A percentile compares a stretch with the other conserved stretches of the same genome.
These are phyloP conservation scores for Epinotia demarniana DNA, from an alignment of 2,888 invertebrate genomes.

Conservation along the genomic window DNA sequence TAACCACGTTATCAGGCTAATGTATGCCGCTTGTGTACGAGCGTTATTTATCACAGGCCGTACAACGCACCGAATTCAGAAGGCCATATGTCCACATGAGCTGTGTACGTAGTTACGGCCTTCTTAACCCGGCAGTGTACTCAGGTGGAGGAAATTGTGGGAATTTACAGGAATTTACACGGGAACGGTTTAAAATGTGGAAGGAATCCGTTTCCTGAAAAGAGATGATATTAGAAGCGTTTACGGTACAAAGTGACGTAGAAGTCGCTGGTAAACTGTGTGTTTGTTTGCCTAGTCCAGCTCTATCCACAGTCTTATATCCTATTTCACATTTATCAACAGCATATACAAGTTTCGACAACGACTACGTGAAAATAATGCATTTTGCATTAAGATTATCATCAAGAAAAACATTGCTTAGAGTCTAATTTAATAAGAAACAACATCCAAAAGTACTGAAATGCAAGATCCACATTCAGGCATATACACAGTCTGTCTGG, in stretches of 20 bases:
- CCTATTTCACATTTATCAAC: too few species aligned
- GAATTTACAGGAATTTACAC: slow-evolving; percentile 38
- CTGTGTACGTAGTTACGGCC: not conserved
- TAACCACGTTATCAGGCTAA: slow-evolving; percentile 39
- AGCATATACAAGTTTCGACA: too few species aligned
- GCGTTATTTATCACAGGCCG: slow-evolving; percentile 36
- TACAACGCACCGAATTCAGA: slow-evolving; percentile 2
- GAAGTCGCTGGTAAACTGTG: not conserved
- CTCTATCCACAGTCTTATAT: not conserved
- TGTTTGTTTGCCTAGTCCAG: not conserved
- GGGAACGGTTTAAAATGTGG: slow-evolving; percentile 39
- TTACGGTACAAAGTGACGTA: not conserved
- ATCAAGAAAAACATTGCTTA: too few species aligned
- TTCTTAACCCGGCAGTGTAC: slow-evolving; percentile 7
- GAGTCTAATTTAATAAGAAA: too few species aligned
- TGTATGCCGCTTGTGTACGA: slow-evolving; percentile 37
- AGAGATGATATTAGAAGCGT: slow-evolving; percentile 27
- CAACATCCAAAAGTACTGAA: too few species aligned
- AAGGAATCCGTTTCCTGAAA: slow-evolving; percentile 33
- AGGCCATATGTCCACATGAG: not conserved
- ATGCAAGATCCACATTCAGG: too few species aligned
- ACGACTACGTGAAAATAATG: too few species aligned
- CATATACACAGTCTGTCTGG: too few species aligned
- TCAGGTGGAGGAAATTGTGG: slow-evolving; percentile 32
- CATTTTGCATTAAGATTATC: too few species aligned